Base-by-base conservation (phyloP, 2,888 invertebrate genomes). In the Glaucopsyche alexis region DNA sequence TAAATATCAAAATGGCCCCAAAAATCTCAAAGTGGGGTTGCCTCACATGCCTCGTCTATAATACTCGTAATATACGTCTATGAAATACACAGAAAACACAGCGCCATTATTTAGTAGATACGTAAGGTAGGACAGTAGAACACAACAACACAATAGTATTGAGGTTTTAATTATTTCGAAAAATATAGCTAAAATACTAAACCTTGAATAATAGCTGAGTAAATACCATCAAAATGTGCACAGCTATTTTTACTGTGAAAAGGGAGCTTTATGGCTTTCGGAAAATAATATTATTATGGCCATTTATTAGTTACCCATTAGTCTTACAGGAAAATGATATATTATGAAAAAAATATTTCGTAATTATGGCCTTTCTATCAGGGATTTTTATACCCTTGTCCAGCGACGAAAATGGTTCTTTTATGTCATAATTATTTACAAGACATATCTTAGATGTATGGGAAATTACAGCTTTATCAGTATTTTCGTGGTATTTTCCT, bases 341-440 rank as follows among this genome's bases (percentile, higher is more conserved):
- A n/a, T n/a, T 60, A 60, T 60, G 7, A 60, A 7, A 29, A 60
- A 60, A 60, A 60, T 60, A 60, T 29, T 60, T 60, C 29, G 60
- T 38, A 60, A 60, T 60, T 60, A 60, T 38, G 29, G 60, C 29
- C 29, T 60, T 13, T 7, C 60, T 13, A 60, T 60, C 14, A 19
- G 55, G 19, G 11, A 55, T 55, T 19, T 9, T 60, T 14, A 13
- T 29, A 60, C 29, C 60, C 60, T 60, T 29, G 13, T 60, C 29
- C 60, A 60, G 60, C 29, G 60, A 38, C 60, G 29, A 60, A 60
- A 60, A 60, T 14, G 29, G 60, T 60, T 60, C 29, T 60, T 60
- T 60, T 60, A 7, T 60, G 11, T 29, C 14, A 29, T 38, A 42
- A 7, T 0, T 0, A 60, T 60, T 60, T 60, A 38, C 29, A 38